Evolutionary conservation across 2,888 invertebrate species (phyloP).

Genomic region (Mythimna ferrago): DNA sequence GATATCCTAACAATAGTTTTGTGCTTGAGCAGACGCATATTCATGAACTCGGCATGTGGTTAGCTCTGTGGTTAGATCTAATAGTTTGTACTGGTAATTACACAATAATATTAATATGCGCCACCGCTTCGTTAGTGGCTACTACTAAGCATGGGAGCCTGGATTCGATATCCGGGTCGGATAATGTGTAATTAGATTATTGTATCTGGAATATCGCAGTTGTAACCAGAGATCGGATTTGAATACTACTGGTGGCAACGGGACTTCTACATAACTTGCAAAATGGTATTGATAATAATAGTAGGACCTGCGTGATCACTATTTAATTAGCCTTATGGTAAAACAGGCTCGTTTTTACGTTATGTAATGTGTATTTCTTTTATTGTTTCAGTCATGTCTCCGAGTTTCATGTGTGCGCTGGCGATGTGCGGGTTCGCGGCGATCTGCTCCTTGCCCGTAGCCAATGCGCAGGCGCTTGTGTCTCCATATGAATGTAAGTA

Average conservation of each 20-base stretch:
- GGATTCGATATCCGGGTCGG: too few species aligned
- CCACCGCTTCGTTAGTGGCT: too few species aligned
- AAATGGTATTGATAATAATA: too few species aligned
- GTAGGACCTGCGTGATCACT: too few species aligned
- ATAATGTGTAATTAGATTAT: too few species aligned
- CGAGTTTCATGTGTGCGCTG: constrained; percentile 78
- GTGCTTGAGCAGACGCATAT: background rate
- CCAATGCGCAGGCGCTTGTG: constrained; percentile 80
- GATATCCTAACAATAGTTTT: background rate
- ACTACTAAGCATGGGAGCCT: too few species aligned
- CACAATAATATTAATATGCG: constrained; percentile 2
- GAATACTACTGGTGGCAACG: too few species aligned
- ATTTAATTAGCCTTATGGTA: too few species aligned
- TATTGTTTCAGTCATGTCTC: constrained; percentile 86
- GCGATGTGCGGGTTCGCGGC: constrained; percentile 81
- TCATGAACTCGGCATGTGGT: background rate
- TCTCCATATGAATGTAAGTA: constrained; percentile 80
- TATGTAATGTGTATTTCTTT: constrained; percentile 25
- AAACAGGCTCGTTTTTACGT: too few species aligned
- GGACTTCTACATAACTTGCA: too few species aligned
- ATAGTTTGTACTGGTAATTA: background rate
- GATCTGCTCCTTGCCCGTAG: constrained; percentile 76
- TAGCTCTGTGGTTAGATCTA: background rate
- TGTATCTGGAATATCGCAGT: too few species aligned
- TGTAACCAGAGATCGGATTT: too few species aligned